Percentiles rank a stretch among this genome's conserved stretches.
Conservation (phyloP, 2,797 vertebrate genomes). For the Peromyscus melanophrys region DNA sequence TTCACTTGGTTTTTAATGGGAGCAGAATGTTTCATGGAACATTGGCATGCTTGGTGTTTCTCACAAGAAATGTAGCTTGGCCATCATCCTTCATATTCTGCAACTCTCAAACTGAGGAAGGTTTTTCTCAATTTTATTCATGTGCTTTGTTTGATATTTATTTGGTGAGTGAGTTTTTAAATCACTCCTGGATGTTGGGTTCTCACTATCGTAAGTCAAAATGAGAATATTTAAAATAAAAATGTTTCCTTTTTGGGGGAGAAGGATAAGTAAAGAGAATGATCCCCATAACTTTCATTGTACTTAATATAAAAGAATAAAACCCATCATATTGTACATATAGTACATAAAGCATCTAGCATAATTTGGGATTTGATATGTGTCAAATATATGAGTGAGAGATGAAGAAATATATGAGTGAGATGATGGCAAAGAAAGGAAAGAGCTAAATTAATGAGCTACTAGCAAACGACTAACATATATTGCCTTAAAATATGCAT, state of each 20-base stretch:
- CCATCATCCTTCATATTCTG: not conserved
- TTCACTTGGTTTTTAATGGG: conserved; percentile 67
- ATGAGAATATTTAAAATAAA: not conserved
- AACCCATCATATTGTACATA: not conserved
- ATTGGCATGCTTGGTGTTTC: conserved; percentile 44
- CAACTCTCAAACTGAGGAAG: conserved; percentile 31
- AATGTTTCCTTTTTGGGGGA: not conserved
- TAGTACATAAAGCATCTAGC: not conserved
- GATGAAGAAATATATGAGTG: not conserved
- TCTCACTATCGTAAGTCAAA: conserved; percentile 47
- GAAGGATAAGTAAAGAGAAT: conserved; percentile 25
- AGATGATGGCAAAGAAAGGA: not conserved
- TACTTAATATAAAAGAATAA: conserved; percentile 14
- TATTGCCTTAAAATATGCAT: not conserved
- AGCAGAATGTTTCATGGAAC: conserved; percentile 53
- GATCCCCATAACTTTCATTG: not conserved
- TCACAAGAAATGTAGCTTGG: conserved; percentile 48
- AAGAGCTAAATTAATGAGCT: not conserved
- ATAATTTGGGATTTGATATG: not conserved
- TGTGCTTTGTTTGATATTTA: conserved; percentile 56
- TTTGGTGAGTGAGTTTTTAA: conserved; percentile 55
- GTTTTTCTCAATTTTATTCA: conserved; percentile 35
- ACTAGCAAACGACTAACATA: not conserved
- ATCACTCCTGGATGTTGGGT: not conserved
- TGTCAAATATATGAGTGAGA: not conserved